Evolutionary conservation across 1,140 invertebrate genomes (phyloP), one percentile per base, ranked within the genome.

Genomic region (Drosophila yakuba): DNA sequence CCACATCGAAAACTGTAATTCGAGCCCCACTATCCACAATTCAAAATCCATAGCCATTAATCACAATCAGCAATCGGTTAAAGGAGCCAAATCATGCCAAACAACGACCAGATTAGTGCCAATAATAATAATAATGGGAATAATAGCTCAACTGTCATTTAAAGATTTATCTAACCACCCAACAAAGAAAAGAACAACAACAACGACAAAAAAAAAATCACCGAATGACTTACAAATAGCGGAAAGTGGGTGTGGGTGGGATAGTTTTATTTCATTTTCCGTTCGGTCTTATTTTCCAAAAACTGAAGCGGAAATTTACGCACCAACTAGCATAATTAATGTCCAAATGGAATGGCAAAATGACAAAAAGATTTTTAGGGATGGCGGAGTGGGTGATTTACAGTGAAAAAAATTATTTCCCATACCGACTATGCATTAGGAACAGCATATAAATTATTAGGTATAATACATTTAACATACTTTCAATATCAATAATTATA

Each of bases 21-120:
- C n/a, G 25, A 55, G 52, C 14, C 36, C 47, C 36, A 15, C 2
- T 12, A 55, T 32, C 50, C 44, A 72, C 23, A 74, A 32, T 38
- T 39, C 48, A 35, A 17, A 68, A 45, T 6, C 36, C 20, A 28
- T 77, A 60, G 50, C 64, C 82, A 85, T 85, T 86, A 85, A 86
- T 85, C 82, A 86, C 82, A 68, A 85, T 85, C 82, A 75, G 51
- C 36, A 81, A 85, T 86, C 78, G 80, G 68, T 86, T 85, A 38
- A 50, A 39, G 43, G 52, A 47, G 72, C 57, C 73, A 75, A 75
- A 74, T 68, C 64, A 68, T 67, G 64, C 64, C 71, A 52, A 83
- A 84, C 71, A 80, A 57, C 73, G 25, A 76, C 61, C 77, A 85
- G 80, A 84, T 84, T 84, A 84, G 77, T 83, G 80, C 50, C 69